Evolutionary conservation across 2,888 invertebrate species (phyloP), one percentile per base, ranked within the genome.

Genomic region (Pemphredon lugubris): DNA sequence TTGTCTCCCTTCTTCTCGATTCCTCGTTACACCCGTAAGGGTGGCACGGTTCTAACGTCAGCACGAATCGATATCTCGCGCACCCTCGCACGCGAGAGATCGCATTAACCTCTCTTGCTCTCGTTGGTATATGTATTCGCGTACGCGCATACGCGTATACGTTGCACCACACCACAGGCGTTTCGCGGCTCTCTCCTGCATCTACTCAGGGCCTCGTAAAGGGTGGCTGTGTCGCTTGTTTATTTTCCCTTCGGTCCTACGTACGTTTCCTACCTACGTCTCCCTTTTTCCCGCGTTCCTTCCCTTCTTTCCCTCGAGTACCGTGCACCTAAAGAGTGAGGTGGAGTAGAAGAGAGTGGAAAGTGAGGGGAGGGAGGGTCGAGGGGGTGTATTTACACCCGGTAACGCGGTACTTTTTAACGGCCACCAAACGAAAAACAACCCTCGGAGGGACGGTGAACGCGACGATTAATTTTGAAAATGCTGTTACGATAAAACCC

Each of bases 101-200:
- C 74, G 73, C 73, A 77, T 81, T 81, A 80, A 81, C 76, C 78
- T 81, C 73, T 75, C 61, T 71, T 69, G 45, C 59, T 45, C 45
- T 45, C 45, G n/a, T n/a, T 45, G 18, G 16, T n/a, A n/a, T 26
- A 26, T 26, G 7, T 7, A 26, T 7, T 7, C 4, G 26, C 26
- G 26, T 5, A 3, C 26, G 26, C 4, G 26, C n/a, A n/a, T n/a
- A n/a, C 9, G 0, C 42, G 2, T 4, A 9, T 13, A n/a, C 37
- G 37, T 26, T 14, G 39, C 39, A 47, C 13, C 30, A 39, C 51
- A 7, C 39, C 39, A 37, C 61, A 14, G 45, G n/a, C 59, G 37
- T 65, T 42, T 39, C 45, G 18, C 45, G n/a, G 23, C 18, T 60
- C 48, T 57, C 59, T 45, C 39, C 20, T 26, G 16, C 53, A 30